phyloP scores from a whole-genome alignment of 2,113 vertebrate genomes.

The Oryzias curvinotus region DNA sequence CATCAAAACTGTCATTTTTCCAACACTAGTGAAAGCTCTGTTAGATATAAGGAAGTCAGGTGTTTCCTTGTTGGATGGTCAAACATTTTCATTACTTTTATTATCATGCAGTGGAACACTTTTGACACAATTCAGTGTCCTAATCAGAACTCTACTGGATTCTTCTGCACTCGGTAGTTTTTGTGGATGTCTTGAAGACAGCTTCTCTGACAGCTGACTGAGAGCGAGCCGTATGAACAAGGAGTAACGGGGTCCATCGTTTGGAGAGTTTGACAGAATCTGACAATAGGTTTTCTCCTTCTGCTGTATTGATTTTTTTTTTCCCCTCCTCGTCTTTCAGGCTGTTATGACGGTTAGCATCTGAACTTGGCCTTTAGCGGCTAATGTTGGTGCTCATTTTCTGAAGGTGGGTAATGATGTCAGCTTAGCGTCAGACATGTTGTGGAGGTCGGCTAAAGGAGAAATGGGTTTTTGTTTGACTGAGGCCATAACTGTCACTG shows the following conservation, averaged over 20 bases:
- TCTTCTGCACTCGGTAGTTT: not conserved
- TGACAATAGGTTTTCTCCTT: slow-evolving; percentile 37
- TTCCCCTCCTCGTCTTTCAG: slow-evolving; percentile 23
- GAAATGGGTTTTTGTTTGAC: not conserved
- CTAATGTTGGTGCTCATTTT: slow-evolving; percentile 29
- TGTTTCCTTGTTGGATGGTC: slow-evolving; percentile 24
- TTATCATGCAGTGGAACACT: not conserved
- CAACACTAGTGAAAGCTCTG: slow-evolving; percentile 29
- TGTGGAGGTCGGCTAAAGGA: not conserved
- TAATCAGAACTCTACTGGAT: not conserved
- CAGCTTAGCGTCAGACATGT: slow-evolving; percentile 32
- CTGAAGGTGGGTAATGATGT: slow-evolving; percentile 43
- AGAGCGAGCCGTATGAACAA: not conserved
- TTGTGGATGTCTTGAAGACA: slow-evolving; percentile 3
- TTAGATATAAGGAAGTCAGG: slow-evolving; percentile 27
- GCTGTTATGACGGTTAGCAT: slow-evolving; percentile 32
- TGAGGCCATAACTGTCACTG: not conserved
- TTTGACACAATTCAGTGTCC: not conserved
- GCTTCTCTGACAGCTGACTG: slow-evolving; percentile 24
- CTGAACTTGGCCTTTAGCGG: slow-evolving; percentile 37
- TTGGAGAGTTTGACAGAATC: slow-evolving; percentile 25
- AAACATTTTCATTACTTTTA: no score
- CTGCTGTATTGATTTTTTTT: slow-evolving; percentile 45
- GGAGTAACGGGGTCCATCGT: not conserved
- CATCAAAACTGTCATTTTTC: slow-evolving; percentile 36